phyloP scores from a whole-genome alignment of 2,888 invertebrate species.

The Rotaria magnacalcarata region DNA sequence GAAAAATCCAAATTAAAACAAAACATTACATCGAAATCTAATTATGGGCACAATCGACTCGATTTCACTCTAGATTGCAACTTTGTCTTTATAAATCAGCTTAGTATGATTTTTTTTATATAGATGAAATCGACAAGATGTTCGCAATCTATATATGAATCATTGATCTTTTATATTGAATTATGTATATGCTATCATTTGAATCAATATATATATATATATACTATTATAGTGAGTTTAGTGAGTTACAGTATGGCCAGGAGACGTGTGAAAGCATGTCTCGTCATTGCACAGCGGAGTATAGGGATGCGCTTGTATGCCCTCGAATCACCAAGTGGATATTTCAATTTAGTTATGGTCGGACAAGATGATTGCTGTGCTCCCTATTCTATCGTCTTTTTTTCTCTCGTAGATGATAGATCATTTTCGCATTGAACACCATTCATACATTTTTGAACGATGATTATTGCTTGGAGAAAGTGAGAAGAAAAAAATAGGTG shows the following conservation, averaged over 20 bases:
- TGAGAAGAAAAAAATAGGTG: neutral
- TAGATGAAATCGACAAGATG: too few species aligned
- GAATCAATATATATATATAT: too few species aligned
- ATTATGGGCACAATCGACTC: too few species aligned
- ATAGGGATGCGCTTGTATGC: neutral
- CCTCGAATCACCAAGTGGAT: neutral
- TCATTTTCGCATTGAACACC: slow-evolving; percentile 19
- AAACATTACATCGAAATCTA: too few species aligned
- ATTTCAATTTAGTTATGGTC: neutral
- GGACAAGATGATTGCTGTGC: neutral
- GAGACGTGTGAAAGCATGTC: neutral
- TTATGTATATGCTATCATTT: too few species aligned
- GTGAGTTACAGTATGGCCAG: neutral
- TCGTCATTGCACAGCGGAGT: neutral
- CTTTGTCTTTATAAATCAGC: too few species aligned
- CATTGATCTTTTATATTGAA: too few species aligned
- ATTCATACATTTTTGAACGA: neutral
- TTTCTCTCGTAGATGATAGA: neutral
- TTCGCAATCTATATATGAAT: too few species aligned
- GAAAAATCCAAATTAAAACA: too few species aligned
- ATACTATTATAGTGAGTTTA: neutral
- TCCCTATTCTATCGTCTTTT: neutral
- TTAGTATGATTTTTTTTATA: too few species aligned
- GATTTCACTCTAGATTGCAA: too few species aligned
- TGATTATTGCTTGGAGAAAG: neutral